Conservation (phyloP, 1,140 invertebrate species). For the Samia ricini region DNA sequence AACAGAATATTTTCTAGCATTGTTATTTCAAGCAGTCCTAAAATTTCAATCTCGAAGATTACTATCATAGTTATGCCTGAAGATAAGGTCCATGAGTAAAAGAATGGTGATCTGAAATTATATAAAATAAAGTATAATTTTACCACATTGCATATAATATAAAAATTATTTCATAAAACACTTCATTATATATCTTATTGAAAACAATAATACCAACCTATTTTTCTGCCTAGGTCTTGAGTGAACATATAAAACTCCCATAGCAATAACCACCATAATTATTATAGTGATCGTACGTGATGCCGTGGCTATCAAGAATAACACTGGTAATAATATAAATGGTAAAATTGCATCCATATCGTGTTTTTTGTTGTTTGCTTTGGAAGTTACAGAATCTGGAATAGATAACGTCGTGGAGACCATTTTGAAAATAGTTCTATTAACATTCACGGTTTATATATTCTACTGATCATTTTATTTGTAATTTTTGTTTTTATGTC, state of each 20-base stretch:
- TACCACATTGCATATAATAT: constrained; percentile 16
- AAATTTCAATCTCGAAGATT: constrained; percentile 82
- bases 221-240: constrained; percentile 80
- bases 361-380: constrained; percentile 52
- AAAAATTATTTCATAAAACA: constrained; percentile 1
- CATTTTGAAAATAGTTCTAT: constrained; percentile 18
- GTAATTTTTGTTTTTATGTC: too few relatives aligned
- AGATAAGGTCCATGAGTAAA: constrained; percentile 82
- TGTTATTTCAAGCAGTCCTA: constrained; percentile 82
- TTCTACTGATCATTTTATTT: background rate
- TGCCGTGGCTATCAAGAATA: constrained; percentile 79
- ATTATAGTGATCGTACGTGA: constrained; percentile 79
- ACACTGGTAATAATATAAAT: constrained; percentile 79
- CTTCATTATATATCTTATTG: too few relatives aligned
- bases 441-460: background rate
- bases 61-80: constrained; percentile 81
- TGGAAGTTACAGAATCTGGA: constrained; percentile 50
- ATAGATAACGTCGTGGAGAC: constrained; percentile 35
- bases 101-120: constrained; percentile 80
- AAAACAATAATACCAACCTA: constrained; percentile 40
- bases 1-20: constrained; percentile 83
- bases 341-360: constrained; percentile 80
- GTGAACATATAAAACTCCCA: constrained; percentile 81
- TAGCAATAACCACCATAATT: constrained; percentile 80
- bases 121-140: background rate